phyloP scores from a whole-genome alignment of 1,140 invertebrate species.

The Onthophagus taurus region DNA sequence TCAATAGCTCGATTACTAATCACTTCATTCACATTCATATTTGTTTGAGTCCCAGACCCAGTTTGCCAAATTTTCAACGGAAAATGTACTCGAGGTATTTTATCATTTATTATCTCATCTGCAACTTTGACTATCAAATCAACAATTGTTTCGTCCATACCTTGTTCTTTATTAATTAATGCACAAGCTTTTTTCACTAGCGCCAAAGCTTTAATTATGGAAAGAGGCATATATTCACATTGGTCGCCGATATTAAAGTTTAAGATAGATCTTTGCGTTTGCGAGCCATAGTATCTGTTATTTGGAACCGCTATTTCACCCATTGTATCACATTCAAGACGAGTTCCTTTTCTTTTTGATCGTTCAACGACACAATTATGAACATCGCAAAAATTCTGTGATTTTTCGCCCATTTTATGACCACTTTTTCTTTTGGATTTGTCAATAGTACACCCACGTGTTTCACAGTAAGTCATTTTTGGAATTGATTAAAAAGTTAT shows the following conservation, averaged over 20 bases:
- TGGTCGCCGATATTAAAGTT: constrained; percentile 96
- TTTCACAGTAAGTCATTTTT: too few species aligned
- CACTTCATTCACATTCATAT: constrained; percentile 99
- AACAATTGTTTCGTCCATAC: constrained; percentile 79
- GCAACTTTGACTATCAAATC: constrained; percentile 85
- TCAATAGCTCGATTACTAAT: constrained; percentile 94
- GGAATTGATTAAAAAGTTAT: too few species aligned
- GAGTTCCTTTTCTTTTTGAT: too few species aligned
- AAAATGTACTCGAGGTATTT: constrained; percentile 91
- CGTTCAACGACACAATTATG: too few species aligned
- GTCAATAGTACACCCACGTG: too few species aligned
- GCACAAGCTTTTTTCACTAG: constrained; percentile 96
- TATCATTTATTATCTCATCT: constrained; percentile 92
- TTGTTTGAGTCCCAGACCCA: constrained; percentile 96
- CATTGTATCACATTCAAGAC: constrained; percentile 84
- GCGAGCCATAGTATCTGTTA: constrained; percentile 94
- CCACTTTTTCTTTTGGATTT: too few species aligned
- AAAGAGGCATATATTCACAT: constrained; percentile 50
- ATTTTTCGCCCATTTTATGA: too few species aligned
- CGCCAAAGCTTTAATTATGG: constrained; percentile 92
- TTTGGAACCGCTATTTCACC: constrained; percentile 87
- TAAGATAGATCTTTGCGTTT: constrained; percentile 88
- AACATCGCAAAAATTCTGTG: too few species aligned
- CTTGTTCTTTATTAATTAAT: constrained; percentile 87
- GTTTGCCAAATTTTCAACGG: constrained; percentile 98